Percentiles rank a stretch among this genome's conserved stretches.
phyloP scores from a whole-genome alignment of 2,113 vertebrate genomes.

The Lonchura striata region DNA sequence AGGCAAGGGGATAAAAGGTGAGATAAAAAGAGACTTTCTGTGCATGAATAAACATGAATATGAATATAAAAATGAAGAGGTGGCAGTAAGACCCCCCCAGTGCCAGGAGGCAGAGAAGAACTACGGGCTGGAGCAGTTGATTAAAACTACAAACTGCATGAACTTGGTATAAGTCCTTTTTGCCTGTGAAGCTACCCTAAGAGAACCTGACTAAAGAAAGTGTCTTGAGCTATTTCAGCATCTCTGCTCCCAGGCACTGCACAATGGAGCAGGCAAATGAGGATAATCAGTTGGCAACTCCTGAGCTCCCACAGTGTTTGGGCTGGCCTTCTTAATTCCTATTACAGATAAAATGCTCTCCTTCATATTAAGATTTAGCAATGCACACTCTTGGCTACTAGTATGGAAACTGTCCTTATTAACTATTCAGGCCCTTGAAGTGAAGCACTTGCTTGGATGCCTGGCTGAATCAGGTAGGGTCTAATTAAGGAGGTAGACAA shows the following conservation, averaged over 20 bases:
- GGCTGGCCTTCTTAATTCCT: not conserved
- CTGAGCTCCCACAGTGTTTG: not conserved
- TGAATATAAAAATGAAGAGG: conserved; percentile 22
- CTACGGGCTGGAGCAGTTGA: not conserved
- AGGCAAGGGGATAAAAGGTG: not conserved
- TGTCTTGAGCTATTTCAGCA: not conserved
- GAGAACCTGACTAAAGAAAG: not conserved
- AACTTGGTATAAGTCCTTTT: not conserved
- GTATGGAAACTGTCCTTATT: conserved; percentile 1
- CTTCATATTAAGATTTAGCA: not conserved
- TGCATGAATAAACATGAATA: conserved; percentile 34
- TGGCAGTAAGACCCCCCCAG: not conserved
- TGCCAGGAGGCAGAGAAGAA: not conserved
- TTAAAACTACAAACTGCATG: not conserved
- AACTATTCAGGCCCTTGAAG: conserved; percentile 30
- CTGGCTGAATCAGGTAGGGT: conserved; percentile 27
- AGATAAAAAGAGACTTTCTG: conserved; percentile 32
- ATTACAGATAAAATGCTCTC: not conserved
- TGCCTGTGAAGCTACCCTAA: not conserved
- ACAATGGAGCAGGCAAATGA: not conserved
- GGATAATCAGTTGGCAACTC: not conserved
- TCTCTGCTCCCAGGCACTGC: not conserved
- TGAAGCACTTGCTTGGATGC: conserved; percentile 29
- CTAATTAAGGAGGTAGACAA: conserved; percentile 49
- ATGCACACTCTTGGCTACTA: not conserved